phyloP scores from a whole-genome alignment of 2,113 vertebrate genomes.

The Melanerpes formicivorus region DNA sequence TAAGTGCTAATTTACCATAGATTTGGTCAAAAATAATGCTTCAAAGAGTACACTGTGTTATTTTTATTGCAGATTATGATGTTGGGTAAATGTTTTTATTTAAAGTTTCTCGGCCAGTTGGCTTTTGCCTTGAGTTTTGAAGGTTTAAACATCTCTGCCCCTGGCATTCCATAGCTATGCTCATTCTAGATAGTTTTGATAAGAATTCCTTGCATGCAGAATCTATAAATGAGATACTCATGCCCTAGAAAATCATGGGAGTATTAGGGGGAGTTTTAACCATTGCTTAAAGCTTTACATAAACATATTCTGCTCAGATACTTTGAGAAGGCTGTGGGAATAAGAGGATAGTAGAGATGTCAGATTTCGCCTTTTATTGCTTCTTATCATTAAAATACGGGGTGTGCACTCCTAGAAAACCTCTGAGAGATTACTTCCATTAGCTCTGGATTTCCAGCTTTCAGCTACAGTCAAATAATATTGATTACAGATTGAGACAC shows the following conservation, averaged over 20 bases:
- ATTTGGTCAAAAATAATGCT: conserved; percentile 4
- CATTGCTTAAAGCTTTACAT: background rate
- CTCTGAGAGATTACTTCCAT: background rate
- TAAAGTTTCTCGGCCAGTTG: background rate
- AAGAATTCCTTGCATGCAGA: background rate
- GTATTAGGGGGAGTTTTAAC: background rate
- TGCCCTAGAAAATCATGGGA: background rate
- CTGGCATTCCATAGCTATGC: background rate
- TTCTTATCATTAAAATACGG: background rate
- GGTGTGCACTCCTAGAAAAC: background rate
- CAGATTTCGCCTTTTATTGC: background rate
- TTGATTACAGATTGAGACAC: background rate
- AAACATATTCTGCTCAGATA: background rate
- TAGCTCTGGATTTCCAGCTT: background rate
- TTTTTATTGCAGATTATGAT: background rate
- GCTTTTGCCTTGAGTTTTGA: background rate
- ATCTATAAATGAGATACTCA: background rate
- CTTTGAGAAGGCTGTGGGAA: background rate
- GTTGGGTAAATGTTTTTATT: background rate
- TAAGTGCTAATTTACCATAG: background rate
- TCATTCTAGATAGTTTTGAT: background rate
- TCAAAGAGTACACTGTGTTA: background rate
- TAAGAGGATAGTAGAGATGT: background rate
- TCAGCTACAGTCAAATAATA: background rate
- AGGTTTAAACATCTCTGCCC: background rate